These are phyloP conservation scores for Orthosia gothica DNA, from an alignment of 2,888 invertebrate species.

Conservation along the genomic window DNA sequence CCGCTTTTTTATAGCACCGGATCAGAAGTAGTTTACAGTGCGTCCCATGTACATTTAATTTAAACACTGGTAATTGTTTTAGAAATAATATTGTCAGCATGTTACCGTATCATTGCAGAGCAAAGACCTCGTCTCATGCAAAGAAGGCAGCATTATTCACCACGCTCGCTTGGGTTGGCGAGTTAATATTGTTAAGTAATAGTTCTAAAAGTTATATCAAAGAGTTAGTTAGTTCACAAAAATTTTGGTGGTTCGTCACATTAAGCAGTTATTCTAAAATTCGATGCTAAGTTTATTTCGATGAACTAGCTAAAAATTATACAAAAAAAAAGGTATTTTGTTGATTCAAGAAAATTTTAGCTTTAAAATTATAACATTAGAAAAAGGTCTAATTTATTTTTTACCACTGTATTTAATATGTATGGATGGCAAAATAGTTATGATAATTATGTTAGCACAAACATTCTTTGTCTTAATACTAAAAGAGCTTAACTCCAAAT, in stretches of 20 bases:
- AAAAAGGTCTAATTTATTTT: constrained; percentile 44
- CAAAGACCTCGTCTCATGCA: too few species aligned
- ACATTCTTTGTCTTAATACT: not conserved
- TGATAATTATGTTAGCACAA: not conserved
- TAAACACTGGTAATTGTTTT: too few species aligned
- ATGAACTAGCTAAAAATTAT: constrained; percentile 1
- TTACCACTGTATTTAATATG: constrained; percentile 7
- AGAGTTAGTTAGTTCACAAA: constrained; percentile 29
- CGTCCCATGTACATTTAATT: too few species aligned
- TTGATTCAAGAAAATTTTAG: constrained; percentile 27
- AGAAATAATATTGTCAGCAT: too few species aligned
- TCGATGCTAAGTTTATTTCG: not conserved
- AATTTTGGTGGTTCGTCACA: constrained; percentile 6
- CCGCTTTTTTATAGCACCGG: not conserved
- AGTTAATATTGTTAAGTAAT: too few species aligned
- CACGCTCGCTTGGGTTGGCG: too few species aligned
- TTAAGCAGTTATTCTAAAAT: not conserved
- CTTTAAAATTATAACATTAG: constrained; percentile 39
- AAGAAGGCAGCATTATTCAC: too few species aligned
- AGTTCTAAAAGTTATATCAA: constrained; percentile 18
- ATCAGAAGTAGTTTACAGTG: not conserved
- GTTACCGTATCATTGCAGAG: too few species aligned
- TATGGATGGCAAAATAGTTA: constrained; percentile 20
- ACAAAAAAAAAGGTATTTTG: constrained; percentile 35
- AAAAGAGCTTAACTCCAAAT: too few species aligned